Conservation (phyloP, 2,888 invertebrate species). For the Bellardia pandia region DNA sequence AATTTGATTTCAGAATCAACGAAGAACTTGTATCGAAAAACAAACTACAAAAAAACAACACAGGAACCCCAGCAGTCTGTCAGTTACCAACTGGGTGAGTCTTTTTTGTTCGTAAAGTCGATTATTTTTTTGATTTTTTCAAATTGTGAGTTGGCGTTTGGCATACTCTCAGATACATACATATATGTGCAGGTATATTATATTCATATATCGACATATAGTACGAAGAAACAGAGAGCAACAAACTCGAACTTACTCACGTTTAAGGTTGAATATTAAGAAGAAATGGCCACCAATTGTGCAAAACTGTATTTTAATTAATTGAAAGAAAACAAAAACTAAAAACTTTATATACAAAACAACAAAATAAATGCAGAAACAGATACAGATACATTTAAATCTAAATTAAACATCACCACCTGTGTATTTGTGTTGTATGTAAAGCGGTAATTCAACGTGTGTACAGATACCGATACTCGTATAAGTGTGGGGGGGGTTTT, state of each 20-base stretch:
- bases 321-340: conserved; percentile 63
- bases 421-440: conserved; percentile 56
- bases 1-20: conserved; percentile 46
- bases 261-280: neutral
- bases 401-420: conserved; percentile 62
- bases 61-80: conserved; percentile 65
- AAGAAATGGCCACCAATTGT: conserved; percentile 71
- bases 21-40: conserved; percentile 22
- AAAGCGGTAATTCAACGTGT: conserved; percentile 44
- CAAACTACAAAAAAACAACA: conserved; percentile 12
- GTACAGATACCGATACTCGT: neutral
- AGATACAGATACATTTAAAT: conserved; percentile 9
- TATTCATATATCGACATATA: conserved; percentile 38
- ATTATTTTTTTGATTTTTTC: conserved; percentile 3
- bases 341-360: conserved; percentile 31
- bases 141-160: conserved; percentile 64
- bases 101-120: conserved; percentile 4
- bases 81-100: conserved; percentile 67
- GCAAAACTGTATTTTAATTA: conserved; percentile 72
- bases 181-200: neutral
- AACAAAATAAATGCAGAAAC: conserved; percentile 4
- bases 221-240: neutral
- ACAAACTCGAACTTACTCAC: neutral
- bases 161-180: conserved; percentile 7
- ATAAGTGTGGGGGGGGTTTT: conserved; percentile 32